phyloP scores from a whole-genome alignment of 2,888 invertebrate genomes.

The Xestia xanthographa region DNA sequence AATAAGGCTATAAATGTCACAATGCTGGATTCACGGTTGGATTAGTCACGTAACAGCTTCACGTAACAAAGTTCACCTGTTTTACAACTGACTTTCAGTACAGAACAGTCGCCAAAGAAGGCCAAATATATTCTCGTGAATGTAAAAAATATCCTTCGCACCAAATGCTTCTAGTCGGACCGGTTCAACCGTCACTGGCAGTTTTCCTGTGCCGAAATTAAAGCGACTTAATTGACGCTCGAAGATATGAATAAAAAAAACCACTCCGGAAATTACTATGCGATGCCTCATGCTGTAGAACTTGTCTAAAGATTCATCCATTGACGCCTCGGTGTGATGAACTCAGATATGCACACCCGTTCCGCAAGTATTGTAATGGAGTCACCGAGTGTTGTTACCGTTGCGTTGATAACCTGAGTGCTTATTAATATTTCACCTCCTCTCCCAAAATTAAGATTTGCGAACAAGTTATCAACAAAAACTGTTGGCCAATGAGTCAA shows the following conservation, averaged over 20 bases:
- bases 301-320: slow-evolving; percentile 58
- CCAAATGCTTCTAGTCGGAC: slow-evolving; percentile 74
- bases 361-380: slow-evolving; percentile 55
- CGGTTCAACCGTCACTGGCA: slow-evolving; percentile 79
- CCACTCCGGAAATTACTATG: slow-evolving; percentile 80
- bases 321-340: slow-evolving; percentile 57
- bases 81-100: slow-evolving; percentile 69
- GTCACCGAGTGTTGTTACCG: slow-evolving; percentile 33
- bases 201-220: slow-evolving; percentile 80
- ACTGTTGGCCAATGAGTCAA: slow-evolving; percentile 66
- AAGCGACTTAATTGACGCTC: slow-evolving; percentile 76
- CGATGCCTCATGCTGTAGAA: slow-evolving; percentile 69
- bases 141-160: slow-evolving; percentile 81
- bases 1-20: slow-evolving; percentile 31
- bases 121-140: slow-evolving; percentile 73
- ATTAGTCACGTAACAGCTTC: slow-evolving; percentile 56
- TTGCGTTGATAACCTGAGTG: slow-evolving; percentile 39
- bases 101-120: slow-evolving; percentile 73
- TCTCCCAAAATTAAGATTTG: slow-evolving; percentile 35
- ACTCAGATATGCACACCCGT: slow-evolving; percentile 46
- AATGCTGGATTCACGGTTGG: slow-evolving; percentile 44
- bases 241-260: slow-evolving; percentile 74
- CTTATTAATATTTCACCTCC: slow-evolving; percentile 25
- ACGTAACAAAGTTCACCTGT: slow-evolving; percentile 73
- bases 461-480: slow-evolving; percentile 54